Evolutionary conservation across 2,888 invertebrate genomes (phyloP), one percentile per base, ranked within the genome.

Genomic region (Argyresthia goedartella): DNA sequence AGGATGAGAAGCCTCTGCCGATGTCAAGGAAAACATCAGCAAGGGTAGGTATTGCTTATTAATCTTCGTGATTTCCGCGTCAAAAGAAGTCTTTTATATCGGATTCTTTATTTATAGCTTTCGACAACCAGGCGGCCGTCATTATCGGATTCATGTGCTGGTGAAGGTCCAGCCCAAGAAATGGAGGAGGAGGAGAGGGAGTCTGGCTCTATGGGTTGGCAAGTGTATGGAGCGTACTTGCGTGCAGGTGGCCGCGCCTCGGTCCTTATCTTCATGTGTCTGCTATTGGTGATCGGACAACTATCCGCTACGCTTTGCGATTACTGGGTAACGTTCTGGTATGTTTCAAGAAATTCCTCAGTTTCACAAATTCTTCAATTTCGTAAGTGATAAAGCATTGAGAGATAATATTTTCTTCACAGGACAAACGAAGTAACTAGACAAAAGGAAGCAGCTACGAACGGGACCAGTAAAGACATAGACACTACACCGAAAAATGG

Each of bases 321-420:
- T 67, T 94, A 91, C 62, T 95, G 93, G 88, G 89, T 94, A 9
- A 91, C 92, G 7, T 90, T 90, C 65, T 95, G 94, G 93, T 91
- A 70, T 63, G 66, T 39, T 9, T 9, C 4, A 39, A 39, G 39
- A 39, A 39, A 6, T 39, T 11, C 10, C 8, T 39, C n/a, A 11
- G 9, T n/a, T 39, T 8, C 39, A 39, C n/a, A 9, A 39, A n/a
- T 39, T n/a, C 9, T 4, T 39, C 39, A 39, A 4, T n/a, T 6
- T 39, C 39, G 9, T 4, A 39, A 4, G 3, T 8, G 39, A 39
- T 39, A 39, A 39, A 11, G 8, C 39, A 39, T 39, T 39, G 10
- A 11, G 1, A 39, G 39, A 11, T 11, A 11, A 39, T 47, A 36
- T 15, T 51, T 44, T 53, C 39, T 35, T 16, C 44, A 3, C 60